phyloP scores from a whole-genome alignment of 2,113 vertebrate species.

The Martes martes region DNA sequence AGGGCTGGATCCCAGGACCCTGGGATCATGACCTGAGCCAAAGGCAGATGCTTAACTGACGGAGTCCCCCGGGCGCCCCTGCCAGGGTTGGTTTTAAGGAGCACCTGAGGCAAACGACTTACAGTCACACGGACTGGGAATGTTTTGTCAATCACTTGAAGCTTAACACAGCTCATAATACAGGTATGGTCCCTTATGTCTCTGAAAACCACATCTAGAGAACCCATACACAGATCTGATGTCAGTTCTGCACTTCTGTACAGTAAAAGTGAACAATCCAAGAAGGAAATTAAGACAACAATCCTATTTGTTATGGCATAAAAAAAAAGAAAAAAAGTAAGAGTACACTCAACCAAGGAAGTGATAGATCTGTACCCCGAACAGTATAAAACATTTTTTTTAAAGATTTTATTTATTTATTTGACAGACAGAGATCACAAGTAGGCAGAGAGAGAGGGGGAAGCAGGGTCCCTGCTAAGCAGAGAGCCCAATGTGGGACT shows the following conservation, averaged over 20 bases:
- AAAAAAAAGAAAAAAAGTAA: background rate
- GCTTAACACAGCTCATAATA: background rate
- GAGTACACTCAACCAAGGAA: background rate
- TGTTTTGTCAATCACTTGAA: background rate
- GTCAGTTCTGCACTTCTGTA: background rate
- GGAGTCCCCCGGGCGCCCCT: background rate
- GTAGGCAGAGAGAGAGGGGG: too few relatives aligned
- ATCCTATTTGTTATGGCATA: background rate
- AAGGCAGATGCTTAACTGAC: background rate
- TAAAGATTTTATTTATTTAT: too few relatives aligned
- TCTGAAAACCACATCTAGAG: background rate
- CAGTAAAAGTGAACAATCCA: background rate
- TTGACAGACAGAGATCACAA: too few relatives aligned
- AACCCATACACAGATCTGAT: background rate
- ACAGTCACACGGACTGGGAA: accelerated
- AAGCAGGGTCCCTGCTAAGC: too few relatives aligned
- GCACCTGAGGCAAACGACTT: background rate
- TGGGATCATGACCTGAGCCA: background rate
- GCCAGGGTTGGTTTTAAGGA: background rate
- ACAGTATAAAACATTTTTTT: background rate
- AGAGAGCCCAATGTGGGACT: too few relatives aligned
- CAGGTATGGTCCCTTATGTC: too few relatives aligned
- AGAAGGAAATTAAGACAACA: background rate
- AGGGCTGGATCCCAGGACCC: background rate
- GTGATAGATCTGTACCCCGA: background rate